Evolutionary conservation across 1,140 invertebrate species (phyloP).

Genomic region (Brachionus manjavacas): DNA sequence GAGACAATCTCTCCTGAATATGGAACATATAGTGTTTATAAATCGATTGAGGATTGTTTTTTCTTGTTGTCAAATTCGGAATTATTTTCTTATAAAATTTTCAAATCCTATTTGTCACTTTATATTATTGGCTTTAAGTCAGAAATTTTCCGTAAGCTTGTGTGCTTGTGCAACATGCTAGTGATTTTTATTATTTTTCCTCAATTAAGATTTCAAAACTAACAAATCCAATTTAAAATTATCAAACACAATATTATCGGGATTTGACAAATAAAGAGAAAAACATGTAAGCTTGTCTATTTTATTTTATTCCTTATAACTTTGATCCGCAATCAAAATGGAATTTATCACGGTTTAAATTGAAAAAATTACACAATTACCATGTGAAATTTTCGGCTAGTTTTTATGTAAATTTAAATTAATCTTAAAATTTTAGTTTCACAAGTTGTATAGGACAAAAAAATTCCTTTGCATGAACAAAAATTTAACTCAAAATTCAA

Average conservation of each 20-base stretch:
- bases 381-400: too few species aligned
- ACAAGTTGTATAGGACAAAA: too few species aligned
- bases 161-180: not conserved
- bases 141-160: not conserved
- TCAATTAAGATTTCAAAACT: conserved; percentile 6
- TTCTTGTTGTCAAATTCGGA: not conserved
- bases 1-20: not conserved
- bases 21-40: not conserved
- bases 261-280: not conserved
- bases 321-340: not conserved
- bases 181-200: not conserved
- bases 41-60: not conserved
- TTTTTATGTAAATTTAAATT: not conserved
- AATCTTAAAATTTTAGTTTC: not conserved
- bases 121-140: not conserved
- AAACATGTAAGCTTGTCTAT: not conserved
- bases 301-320: not conserved
- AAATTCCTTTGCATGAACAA: not conserved
- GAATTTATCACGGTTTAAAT: too few species aligned
- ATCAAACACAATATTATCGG: not conserved
- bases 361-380: too few species aligned
- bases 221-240: conserved; percentile 1
- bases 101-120: not conserved
- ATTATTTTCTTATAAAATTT: not conserved
- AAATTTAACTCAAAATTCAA: not conserved